phyloP scores from a whole-genome alignment of 2,888 invertebrate species.

The Ormyrus rosae region DNA sequence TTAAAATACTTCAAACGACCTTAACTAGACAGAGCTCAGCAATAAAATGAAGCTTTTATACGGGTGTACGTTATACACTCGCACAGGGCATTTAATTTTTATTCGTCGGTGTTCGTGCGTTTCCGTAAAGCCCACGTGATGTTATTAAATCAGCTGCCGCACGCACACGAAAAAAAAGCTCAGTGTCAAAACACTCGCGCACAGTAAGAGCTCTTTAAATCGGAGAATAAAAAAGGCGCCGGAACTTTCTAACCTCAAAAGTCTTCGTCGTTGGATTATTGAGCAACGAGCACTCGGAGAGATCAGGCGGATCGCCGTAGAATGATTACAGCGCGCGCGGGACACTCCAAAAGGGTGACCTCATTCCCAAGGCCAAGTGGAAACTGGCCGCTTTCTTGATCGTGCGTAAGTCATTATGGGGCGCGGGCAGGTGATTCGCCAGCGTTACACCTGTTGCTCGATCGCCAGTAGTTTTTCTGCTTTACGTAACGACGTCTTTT shows the following conservation, averaged over 20 bases:
- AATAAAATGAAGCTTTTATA: too few species aligned
- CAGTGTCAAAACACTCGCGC: too few species aligned
- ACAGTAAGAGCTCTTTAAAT: neutral
- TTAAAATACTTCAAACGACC: too few species aligned
- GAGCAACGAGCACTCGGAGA: conserved; percentile 15
- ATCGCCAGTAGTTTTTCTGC: neutral
- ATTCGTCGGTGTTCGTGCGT: too few species aligned
- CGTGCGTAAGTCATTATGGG: too few species aligned
- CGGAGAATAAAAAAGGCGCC: neutral
- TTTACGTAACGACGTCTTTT: neutral
- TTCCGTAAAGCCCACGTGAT: too few species aligned
- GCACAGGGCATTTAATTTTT: too few species aligned
- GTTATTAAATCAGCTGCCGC: neutral
- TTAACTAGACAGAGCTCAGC: too few species aligned
- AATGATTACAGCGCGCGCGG: neutral
- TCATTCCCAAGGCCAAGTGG: conserved; percentile 48
- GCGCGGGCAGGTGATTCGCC: neutral
- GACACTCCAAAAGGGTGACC: conserved; percentile 49
- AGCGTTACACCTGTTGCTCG: neutral
- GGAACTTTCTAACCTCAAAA: too few species aligned
- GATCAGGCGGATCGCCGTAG: neutral
- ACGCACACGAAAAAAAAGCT: neutral
- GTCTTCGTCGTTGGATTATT: neutral
- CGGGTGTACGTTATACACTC: too few species aligned
- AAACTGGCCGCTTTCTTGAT: too few species aligned